phyloP scores from a whole-genome alignment of 2,113 vertebrate genomes.

The Erinaceus europaeus region DNA sequence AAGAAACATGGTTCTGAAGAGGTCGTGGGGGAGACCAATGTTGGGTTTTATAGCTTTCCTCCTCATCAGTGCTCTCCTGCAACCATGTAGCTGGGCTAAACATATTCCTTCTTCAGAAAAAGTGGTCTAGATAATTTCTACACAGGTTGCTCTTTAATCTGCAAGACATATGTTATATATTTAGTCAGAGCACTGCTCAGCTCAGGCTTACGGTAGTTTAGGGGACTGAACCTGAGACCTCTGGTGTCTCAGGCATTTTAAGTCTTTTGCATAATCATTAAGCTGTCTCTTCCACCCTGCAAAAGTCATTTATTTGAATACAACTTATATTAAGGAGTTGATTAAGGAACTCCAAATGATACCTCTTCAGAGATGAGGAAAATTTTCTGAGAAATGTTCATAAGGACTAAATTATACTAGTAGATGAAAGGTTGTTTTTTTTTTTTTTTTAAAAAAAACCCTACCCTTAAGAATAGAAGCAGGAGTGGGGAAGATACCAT shows the following conservation, averaged over 20 bases:
- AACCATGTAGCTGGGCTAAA: neutral
- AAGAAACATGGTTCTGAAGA: neutral
- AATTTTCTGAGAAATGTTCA: neutral
- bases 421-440: neutral
- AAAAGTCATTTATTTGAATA: too few species aligned
- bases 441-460: neutral
- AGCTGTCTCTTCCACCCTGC: too few species aligned
- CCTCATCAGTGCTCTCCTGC: neutral
- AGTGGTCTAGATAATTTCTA: neutral
- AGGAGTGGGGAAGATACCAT: too few species aligned
- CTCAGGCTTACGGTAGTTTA: too few species aligned
- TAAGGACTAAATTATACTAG: neutral
- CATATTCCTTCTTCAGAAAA: neutral
- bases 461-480: neutral
- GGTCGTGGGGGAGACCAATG: too few species aligned
- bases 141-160: neutral
- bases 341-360: neutral
- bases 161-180: too few species aligned
- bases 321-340: too few species aligned
- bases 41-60: neutral
- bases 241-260: too few species aligned
- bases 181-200: too few species aligned
- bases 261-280: too few species aligned
- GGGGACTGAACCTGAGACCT: too few species aligned
- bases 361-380: neutral